Evolutionary conservation across 2,797 vertebrate genomes (phyloP).

Genomic region (Bradypodion pumilum): DNA sequence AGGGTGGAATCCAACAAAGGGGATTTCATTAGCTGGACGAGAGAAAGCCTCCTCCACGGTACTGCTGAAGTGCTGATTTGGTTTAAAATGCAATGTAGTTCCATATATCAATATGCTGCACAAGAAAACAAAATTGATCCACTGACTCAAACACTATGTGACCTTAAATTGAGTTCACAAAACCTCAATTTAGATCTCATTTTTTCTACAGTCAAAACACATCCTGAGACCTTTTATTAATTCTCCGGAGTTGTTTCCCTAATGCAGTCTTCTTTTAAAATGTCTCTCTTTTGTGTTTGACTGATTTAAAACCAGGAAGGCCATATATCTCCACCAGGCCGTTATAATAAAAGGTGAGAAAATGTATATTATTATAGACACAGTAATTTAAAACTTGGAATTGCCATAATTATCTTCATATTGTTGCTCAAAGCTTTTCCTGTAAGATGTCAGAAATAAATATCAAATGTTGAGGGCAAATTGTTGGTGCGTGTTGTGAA

Average conservation of each 20-base stretch:
- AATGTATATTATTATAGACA: constrained; percentile 28
- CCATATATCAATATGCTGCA: too few relatives aligned
- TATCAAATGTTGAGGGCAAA: constrained; percentile 18
- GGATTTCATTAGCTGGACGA: too few relatives aligned
- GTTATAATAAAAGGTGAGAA: constrained; percentile 15
- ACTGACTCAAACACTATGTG: too few relatives aligned
- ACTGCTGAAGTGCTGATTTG: too few relatives aligned
- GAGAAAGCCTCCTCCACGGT: too few relatives aligned
- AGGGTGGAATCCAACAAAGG: too few relatives aligned
- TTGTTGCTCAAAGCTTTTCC: constrained; percentile 23
- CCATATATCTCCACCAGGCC: constrained; percentile 3
- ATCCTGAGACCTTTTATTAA: background rate
- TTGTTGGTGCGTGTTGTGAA: constrained; percentile 12
- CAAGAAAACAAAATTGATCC: too few relatives aligned
- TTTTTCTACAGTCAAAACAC: too few relatives aligned
- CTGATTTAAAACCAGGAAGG: background rate
- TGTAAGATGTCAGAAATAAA: constrained; percentile 35
- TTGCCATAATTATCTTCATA: constrained; percentile 31
- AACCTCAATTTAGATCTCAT: too few relatives aligned
- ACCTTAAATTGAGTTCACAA: too few relatives aligned
- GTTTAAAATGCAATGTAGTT: too few relatives aligned
- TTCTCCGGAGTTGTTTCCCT: too few relatives aligned
- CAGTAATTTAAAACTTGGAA: constrained; percentile 23
- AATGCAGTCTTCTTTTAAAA: background rate
- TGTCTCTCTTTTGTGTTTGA: constrained; percentile 1